Evolutionary conservation across 2,113 vertebrate genomes (phyloP).

Genomic region (Oryzias javanicus): DNA sequence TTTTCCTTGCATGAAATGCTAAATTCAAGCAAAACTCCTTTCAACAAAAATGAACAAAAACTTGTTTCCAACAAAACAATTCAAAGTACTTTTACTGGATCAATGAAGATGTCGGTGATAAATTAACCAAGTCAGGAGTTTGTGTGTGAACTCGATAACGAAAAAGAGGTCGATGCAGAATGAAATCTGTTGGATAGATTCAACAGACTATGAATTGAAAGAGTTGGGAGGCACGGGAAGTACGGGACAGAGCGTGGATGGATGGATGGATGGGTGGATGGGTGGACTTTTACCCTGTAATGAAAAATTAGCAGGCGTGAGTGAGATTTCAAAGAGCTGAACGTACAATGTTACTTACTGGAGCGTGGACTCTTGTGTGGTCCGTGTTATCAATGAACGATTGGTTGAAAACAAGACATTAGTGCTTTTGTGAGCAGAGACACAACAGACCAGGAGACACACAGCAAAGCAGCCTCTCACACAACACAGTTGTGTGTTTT

Average conservation of each 20-base stretch:
- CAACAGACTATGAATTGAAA: conserved; percentile 29
- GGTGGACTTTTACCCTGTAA: conserved; percentile 54
- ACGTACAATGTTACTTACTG: conserved; percentile 81
- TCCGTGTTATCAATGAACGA: conserved; percentile 83
- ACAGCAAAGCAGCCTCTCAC: conserved; percentile 40
- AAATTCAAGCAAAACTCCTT: conserved; percentile 18
- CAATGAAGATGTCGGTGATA: conserved; percentile 56
- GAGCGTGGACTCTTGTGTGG: conserved; percentile 79
- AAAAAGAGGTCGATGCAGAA: conserved; percentile 45
- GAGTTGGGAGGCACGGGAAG: conserved; percentile 36
- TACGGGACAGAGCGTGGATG: conserved; percentile 46
- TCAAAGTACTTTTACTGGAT: conserved; percentile 30
- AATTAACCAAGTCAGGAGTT: conserved; percentile 35
- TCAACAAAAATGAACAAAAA: conserved; percentile 4
- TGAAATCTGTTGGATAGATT: conserved; percentile 47
- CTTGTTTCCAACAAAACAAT: conserved; percentile 8
- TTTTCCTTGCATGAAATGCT: conserved; percentile 15
- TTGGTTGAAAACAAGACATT: conserved; percentile 88
- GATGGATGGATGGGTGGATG: conserved; percentile 38
- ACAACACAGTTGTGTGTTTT: background rate
- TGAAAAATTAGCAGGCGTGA: conserved; percentile 56
- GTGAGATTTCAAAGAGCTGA: conserved; percentile 62
- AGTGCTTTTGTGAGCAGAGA: conserved; percentile 82
- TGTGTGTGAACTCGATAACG: conserved; percentile 26
- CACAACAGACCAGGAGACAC: conserved; percentile 78